phyloP scores from a whole-genome alignment of 2,797 vertebrate species.

The Hydrolagus colliei region DNA sequence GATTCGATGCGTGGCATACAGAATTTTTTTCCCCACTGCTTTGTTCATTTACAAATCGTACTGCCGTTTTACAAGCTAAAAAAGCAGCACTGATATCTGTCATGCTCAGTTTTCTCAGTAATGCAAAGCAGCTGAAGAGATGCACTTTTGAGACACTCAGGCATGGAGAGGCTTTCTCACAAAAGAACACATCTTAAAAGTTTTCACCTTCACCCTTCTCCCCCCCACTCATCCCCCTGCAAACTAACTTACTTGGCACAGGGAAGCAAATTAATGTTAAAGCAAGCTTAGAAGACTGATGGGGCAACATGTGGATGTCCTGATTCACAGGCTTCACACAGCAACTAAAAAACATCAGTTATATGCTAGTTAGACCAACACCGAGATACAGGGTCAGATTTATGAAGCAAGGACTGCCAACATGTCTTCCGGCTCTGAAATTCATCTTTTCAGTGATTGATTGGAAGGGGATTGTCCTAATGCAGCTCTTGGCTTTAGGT shows the following conservation, averaged over 20 bases:
- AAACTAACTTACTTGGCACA: neutral
- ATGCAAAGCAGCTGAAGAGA: neutral
- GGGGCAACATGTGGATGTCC: conserved; percentile 9
- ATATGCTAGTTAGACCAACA: conserved; percentile 21
- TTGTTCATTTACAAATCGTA: conserved; percentile 21
- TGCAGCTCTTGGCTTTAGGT: neutral
- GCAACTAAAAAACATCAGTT: conserved; percentile 26
- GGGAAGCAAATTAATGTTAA: neutral
- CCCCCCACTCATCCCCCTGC: too few relatives aligned
- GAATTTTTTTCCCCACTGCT: neutral
- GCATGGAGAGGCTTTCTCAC: neutral
- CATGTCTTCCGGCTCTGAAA: conserved; percentile 19
- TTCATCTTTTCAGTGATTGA: conserved; percentile 29
- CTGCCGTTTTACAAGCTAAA: neutral
- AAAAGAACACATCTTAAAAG: neutral
- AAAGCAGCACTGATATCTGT: neutral
- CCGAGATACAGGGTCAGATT: conserved; percentile 32
- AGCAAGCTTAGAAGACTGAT: conserved; percentile 6
- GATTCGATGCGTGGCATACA: neutral
- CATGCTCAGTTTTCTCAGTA: too few relatives aligned
- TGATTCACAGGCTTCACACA: conserved; percentile 13
- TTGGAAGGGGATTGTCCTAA: neutral
- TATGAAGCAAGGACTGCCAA: conserved; percentile 35
- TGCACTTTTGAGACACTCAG: neutral
- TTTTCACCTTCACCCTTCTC: neutral